phyloP scores from a whole-genome alignment of 1,140 invertebrate genomes.

The Brachionus rubens region DNA sequence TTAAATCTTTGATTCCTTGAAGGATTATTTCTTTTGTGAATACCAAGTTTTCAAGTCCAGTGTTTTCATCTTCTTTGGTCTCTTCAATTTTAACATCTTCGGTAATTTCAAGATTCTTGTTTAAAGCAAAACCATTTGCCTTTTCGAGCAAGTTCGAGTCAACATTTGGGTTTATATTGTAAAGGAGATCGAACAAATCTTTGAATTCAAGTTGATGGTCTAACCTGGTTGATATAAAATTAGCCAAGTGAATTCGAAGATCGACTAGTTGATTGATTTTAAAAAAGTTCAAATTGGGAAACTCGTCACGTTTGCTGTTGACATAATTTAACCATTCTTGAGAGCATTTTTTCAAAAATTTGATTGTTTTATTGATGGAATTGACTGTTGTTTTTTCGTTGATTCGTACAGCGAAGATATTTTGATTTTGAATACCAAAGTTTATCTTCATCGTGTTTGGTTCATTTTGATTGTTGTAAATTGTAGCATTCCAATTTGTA shows the following conservation, averaged over 20 bases:
- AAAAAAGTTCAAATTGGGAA: slow-evolving; percentile 52
- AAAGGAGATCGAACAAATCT: slow-evolving; percentile 48
- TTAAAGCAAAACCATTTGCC: not conserved
- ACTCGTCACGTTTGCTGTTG: slow-evolving; percentile 50
- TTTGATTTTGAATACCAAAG: slow-evolving; percentile 49
- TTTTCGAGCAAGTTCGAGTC: slow-evolving; percentile 28
- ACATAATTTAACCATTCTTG: slow-evolving; percentile 52
- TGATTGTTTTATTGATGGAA: slow-evolving; percentile 51
- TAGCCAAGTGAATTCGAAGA: slow-evolving; percentile 52
- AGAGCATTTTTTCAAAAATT: slow-evolving; percentile 53
- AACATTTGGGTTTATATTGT: slow-evolving; percentile 50
- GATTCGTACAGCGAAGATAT: slow-evolving; percentile 37
- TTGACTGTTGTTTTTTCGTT: slow-evolving; percentile 46
- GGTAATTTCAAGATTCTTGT: not conserved
- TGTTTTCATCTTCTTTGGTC: not conserved
- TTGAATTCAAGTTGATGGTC: slow-evolving; percentile 27
- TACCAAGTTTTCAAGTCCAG: slow-evolving; percentile 37
- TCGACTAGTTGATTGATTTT: slow-evolving; percentile 54
- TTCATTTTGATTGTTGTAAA: slow-evolving; percentile 50
- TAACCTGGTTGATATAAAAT: slow-evolving; percentile 44
- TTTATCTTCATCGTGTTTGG: slow-evolving; percentile 49
- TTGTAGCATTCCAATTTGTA: slow-evolving; percentile 51
- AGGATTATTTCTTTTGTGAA: slow-evolving; percentile 49
- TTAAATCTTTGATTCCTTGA: slow-evolving; percentile 46
- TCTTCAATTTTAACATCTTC: not conserved